These are phyloP conservation scores for Echinops telfairi DNA, from an alignment of 2,113 vertebrate species.

Conservation along the genomic window DNA sequence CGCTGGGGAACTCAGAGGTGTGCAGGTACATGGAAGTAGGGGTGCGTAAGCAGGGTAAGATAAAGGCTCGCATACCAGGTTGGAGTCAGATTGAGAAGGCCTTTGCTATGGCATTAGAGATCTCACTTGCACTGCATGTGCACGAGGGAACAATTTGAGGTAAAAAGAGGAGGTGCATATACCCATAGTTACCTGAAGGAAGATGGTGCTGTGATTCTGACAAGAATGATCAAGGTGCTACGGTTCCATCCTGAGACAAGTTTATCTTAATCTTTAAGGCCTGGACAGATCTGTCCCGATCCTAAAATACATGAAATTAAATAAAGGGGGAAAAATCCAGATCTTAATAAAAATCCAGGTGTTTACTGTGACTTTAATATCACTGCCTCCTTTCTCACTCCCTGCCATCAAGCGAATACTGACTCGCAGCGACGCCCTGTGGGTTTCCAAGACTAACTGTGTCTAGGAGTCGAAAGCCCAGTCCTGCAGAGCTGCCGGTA, in stretches of 20 bases:
- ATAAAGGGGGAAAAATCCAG: not conserved
- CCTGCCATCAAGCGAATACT: too few relatives aligned
- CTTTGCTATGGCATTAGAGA: not conserved
- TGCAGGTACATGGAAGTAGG: not conserved
- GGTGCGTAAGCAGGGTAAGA: not conserved
- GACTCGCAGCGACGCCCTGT: too few relatives aligned
- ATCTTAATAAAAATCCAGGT: not conserved
- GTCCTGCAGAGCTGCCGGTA: too few relatives aligned
- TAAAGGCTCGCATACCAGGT: not conserved
- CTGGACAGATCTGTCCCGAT: not conserved
- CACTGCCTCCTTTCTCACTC: not conserved
- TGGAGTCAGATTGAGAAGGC: not conserved
- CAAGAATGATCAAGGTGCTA: not conserved
- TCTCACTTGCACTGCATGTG: not conserved
- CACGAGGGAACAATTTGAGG: not conserved
- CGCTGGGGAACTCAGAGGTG: not conserved
- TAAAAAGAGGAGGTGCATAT: not conserved
- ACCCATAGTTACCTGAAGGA: not conserved
- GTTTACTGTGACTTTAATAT: constrained; percentile 37
- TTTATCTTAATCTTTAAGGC: not conserved
- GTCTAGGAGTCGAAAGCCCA: too few relatives aligned
- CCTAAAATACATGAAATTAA: constrained; percentile 5
- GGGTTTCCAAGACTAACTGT: too few relatives aligned
- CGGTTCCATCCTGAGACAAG: not conserved
- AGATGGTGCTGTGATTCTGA: not conserved